These are phyloP conservation scores for Gonocerus acuteangulatus DNA, from an alignment of 2,888 invertebrate species.

Conservation along the genomic window DNA sequence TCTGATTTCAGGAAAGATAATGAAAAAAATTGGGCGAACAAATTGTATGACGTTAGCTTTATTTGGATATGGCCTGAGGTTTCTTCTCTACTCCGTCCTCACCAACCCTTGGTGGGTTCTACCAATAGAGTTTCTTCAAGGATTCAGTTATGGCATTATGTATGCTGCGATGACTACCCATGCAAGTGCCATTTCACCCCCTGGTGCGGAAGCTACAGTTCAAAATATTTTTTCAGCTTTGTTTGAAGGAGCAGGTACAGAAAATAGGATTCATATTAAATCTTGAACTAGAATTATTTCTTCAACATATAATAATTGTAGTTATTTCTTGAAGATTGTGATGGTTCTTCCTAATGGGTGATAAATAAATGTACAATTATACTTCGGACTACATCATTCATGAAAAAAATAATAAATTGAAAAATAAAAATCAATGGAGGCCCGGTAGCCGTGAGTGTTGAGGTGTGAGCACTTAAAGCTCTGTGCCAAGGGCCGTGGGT, in stretches of 20 bases:
- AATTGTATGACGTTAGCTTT: slow-evolving; percentile 77
- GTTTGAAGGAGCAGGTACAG: slow-evolving; percentile 82
- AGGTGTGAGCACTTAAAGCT: too few species aligned
- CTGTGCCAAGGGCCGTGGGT: too few species aligned
- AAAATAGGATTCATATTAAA: too few species aligned
- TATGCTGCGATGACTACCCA: slow-evolving; percentile 84
- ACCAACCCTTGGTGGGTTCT: slow-evolving; percentile 75
- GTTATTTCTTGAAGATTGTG: too few species aligned
- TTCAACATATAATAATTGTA: too few species aligned
- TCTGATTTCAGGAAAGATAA: slow-evolving; percentile 53
- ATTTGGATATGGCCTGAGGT: slow-evolving; percentile 68
- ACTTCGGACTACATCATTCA: too few species aligned
- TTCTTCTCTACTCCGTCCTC: slow-evolving; percentile 73
- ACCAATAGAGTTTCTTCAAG: slow-evolving; percentile 77
- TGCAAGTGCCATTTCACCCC: slow-evolving; percentile 72
- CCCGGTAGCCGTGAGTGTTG: too few species aligned
- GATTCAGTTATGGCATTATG: slow-evolving; percentile 79
- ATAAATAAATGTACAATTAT: too few species aligned
- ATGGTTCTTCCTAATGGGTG: too few species aligned
- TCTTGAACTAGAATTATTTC: too few species aligned
- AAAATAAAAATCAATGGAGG: too few species aligned
- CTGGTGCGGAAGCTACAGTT: slow-evolving; percentile 78
- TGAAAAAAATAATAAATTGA: too few species aligned
- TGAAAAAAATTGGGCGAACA: slow-evolving; percentile 71
- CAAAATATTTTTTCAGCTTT: slow-evolving; percentile 80